phyloP scores from a whole-genome alignment of 2,888 invertebrate species.

The Chironomus riparius region DNA sequence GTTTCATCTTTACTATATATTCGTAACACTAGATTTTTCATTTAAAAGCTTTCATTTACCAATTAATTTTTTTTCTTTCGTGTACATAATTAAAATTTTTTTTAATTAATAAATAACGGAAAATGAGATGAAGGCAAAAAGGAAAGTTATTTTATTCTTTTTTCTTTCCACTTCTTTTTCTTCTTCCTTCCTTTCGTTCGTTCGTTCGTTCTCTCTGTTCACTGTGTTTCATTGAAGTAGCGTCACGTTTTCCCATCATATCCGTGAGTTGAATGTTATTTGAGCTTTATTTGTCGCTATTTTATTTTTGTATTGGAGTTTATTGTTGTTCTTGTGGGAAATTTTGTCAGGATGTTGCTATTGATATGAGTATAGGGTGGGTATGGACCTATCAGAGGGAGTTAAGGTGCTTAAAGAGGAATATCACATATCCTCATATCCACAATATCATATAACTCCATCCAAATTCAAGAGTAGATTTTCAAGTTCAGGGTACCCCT shows the following conservation, averaged over 20 bases:
- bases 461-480: too few relatives aligned
- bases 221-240: not conserved
- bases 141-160: not conserved
- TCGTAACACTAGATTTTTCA: slow-evolving; percentile 18
- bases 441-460: too few relatives aligned
- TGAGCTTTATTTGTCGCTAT: too few relatives aligned
- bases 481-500: too few relatives aligned
- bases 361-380: too few relatives aligned
- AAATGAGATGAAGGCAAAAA: not conserved
- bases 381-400: too few relatives aligned
- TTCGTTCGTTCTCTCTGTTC: not conserved
- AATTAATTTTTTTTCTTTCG: slow-evolving; percentile 23
- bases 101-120: slow-evolving; percentile 13
- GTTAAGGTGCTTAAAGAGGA: too few relatives aligned
- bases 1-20: not conserved
- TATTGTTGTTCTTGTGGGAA: too few relatives aligned
- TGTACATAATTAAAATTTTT: slow-evolving; percentile 17
- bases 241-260: not conserved
- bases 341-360: too few relatives aligned
- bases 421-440: too few relatives aligned
- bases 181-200: not conserved
- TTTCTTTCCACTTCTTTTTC: not conserved
- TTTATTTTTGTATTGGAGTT: too few relatives aligned
- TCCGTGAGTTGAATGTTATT: not conserved
- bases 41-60: slow-evolving; percentile 27